phyloP scores from a whole-genome alignment of 53 echinoderm and acorn worm species.

The Hippasteria phrygiana region DNA sequence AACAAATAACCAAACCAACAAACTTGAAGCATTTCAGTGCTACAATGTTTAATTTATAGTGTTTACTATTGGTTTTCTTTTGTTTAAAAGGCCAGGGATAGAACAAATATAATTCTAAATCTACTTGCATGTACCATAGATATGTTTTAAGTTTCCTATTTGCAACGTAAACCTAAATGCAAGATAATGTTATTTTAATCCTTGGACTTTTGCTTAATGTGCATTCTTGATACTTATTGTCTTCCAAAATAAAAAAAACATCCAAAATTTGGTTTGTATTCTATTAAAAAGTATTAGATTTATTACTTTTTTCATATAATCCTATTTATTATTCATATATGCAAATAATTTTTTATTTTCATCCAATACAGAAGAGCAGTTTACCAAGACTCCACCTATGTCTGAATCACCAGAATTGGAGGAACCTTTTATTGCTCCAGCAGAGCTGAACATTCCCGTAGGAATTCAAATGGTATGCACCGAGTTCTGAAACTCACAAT shows the following conservation, averaged over 20 bases:
- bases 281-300: too few species aligned
- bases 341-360: slow-evolving; percentile 22
- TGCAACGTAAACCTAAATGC: too few species aligned
- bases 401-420: slow-evolving; percentile 72
- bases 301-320: background rate
- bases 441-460: slow-evolving; percentile 82
- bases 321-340: slow-evolving; percentile 5
- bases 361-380: slow-evolving; percentile 53
- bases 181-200: too few species aligned
- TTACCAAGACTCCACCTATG: slow-evolving; percentile 45
- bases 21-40: too few species aligned
- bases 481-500: too few species aligned
- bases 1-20: too few species aligned
- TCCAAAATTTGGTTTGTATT: too few species aligned
- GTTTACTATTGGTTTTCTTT: background rate
- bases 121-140: background rate
- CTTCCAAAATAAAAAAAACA: too few species aligned
- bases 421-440: slow-evolving; percentile 95
- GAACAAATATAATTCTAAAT: background rate
- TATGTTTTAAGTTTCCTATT: too few species aligned
- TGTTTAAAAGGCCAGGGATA: background rate
- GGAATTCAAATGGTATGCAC: slow-evolving; percentile 85
- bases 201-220: background rate
- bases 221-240: background rate
- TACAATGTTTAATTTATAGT: too few species aligned